Evolutionary conservation across 2,113 vertebrate genomes (phyloP).

Genomic region (Cyprinus carpio): DNA sequence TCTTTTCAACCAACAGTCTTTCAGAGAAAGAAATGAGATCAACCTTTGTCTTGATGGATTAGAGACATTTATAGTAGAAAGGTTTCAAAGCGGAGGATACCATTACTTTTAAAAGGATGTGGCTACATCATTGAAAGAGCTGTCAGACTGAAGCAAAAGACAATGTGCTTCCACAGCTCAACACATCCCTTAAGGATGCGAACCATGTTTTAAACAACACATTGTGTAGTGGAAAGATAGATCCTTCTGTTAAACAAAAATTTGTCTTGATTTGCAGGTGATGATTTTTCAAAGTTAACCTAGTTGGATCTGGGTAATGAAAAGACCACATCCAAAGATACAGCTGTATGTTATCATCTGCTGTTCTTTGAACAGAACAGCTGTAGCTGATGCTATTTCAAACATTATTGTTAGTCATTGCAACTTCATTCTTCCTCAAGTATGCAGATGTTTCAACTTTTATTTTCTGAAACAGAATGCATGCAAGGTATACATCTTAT

Average conservation of each 20-base stretch:
- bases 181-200: not conserved
- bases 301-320: not conserved
- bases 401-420: not conserved
- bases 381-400: not conserved
- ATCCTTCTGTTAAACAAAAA: slow-evolving; percentile 9
- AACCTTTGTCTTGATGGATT: slow-evolving; percentile 30
- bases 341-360: not conserved
- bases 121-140: slow-evolving; percentile 12
- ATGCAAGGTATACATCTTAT: no score
- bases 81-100: slow-evolving; percentile 35
- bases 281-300: slow-evolving; percentile 7
- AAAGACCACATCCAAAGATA: slow-evolving; percentile 6
- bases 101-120: slow-evolving; percentile 18
- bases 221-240: not conserved
- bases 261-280: slow-evolving; percentile 15
- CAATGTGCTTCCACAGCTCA: not conserved
- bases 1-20: slow-evolving; percentile 15
- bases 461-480: no score
- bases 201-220: not conserved
- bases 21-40: slow-evolving; percentile 19
- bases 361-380: not conserved
- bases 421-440: not conserved
- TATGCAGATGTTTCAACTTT: not conserved
- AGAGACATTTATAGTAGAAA: slow-evolving; percentile 41
- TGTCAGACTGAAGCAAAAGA: slow-evolving; percentile 4